Evolutionary conservation across 2,888 invertebrate species (phyloP), one percentile per base, ranked within the genome.

Genomic region (Dryobotodes eremita): DNA sequence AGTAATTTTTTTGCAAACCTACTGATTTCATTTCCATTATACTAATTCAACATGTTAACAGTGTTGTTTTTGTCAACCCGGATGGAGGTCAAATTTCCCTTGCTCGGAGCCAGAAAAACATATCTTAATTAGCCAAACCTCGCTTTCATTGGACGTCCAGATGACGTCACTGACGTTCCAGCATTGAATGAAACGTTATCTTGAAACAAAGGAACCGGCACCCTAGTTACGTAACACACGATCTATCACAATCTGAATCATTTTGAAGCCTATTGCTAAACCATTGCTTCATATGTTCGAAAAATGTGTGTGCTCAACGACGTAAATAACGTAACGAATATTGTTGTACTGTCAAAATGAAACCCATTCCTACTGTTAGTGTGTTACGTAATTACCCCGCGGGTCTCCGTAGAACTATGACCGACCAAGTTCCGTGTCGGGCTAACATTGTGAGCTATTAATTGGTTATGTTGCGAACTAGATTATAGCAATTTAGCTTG

Each of bases 391-490:
- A n/a, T n/a, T n/a, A n/a, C n/a, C n/a, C n/a, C n/a, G n/a, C n/a
- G 23, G 17, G 15, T 62, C 53, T 62, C 23, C 20, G 17, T 46
- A 23, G 50, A 42, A 71, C 42, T 46, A 50, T 46, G 0, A 1
- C 20, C 0, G 59, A n/a, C 53, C 5, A 75, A 84, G 75, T 75
- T 83, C 53, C 8, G 10, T 20, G 48, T 59, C 13, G 15, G 26
- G 59, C 59, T 42, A 80, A 77, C 74, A 61, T 57, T 69, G 71
- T 64, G 36, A 71, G 50, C 64, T 36, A 62, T 80, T 80, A 80
- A 84, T 84, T 80, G 80, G 65, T 65, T 53, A 65, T 71, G 57
- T 74, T 73, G 0, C 36, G 6, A 75, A 84, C 76, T 77, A 10
- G 31, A 61, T 71, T 13, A 11, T 53, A 68, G 48, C 7, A n/a